Conservation (phyloP, 2,113 vertebrate genomes). For the Sterna hirundo region DNA sequence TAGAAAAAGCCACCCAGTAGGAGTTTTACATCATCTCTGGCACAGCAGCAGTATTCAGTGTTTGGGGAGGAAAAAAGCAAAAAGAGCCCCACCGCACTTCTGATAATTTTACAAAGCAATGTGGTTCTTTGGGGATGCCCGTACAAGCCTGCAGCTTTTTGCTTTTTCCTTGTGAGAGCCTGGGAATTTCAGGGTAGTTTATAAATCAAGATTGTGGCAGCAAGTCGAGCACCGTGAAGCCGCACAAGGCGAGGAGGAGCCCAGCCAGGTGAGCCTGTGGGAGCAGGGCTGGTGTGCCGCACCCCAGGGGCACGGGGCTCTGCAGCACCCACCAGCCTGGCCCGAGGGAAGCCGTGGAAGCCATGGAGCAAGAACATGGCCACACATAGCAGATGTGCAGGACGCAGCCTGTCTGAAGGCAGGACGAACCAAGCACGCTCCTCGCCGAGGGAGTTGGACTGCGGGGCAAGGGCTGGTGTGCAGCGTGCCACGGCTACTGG, state of each 20-base stretch:
- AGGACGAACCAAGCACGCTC: fast-evolving
- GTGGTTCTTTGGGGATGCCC: not conserved
- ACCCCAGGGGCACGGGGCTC: not conserved
- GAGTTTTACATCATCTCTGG: not conserved
- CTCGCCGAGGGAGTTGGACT: not conserved
- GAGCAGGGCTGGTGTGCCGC: not conserved
- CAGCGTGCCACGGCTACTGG: fast-evolving
- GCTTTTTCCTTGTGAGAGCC: not conserved
- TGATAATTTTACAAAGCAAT: not conserved
- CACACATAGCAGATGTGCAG: fast-evolving
- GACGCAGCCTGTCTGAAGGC: not conserved
- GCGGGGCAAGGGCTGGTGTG: not conserved
- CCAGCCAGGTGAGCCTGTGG: fast-evolving
- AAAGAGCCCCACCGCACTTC: not conserved
- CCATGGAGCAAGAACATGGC: not conserved
- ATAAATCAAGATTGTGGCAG: not conserved
- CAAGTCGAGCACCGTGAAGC: fast-evolving
- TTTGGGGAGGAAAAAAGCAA: not conserved
- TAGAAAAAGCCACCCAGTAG: not conserved
- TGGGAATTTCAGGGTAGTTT: not conserved
- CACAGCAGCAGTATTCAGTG: not conserved
- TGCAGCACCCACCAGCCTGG: not conserved
- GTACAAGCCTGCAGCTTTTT: not conserved
- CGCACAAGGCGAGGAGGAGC: fast-evolving
- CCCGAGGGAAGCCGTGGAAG: not conserved